These are phyloP conservation scores for Troides aeacus DNA, from an alignment of 2,888 invertebrate genomes.

Conservation along the genomic window DNA sequence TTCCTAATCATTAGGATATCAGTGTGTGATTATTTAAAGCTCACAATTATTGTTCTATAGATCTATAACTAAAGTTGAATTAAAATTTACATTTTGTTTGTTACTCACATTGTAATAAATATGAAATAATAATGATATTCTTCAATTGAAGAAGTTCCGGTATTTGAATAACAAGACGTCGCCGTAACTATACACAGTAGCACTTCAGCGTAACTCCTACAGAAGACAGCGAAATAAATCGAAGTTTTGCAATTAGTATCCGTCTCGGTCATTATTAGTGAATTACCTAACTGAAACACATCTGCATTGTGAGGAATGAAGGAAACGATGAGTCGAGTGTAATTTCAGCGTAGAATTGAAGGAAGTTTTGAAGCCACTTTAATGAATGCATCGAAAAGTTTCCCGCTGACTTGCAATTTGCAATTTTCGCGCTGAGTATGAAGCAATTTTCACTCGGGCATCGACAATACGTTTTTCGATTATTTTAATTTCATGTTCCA, in stretches of 20 bases:
- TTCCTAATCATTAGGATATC: too few relatives aligned
- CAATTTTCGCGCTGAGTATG: conserved; percentile 46
- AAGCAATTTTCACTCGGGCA: conserved; percentile 39
- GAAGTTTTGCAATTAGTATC: conserved; percentile 18
- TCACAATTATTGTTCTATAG: too few relatives aligned
- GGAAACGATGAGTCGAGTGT: conserved; percentile 45
- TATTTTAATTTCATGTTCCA: conserved; percentile 29
- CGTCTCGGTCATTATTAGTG: conserved; percentile 26
- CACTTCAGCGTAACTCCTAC: not conserved
- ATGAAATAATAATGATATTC: too few relatives aligned
- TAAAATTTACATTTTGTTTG: too few relatives aligned
- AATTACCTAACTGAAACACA: conserved; percentile 31
- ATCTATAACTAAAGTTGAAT: too few relatives aligned
- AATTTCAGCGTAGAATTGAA: conserved; percentile 57
- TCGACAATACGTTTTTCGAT: conserved; percentile 31
- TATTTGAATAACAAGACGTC: not conserved
- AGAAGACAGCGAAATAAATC: conserved; percentile 9
- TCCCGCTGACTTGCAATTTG: conserved; percentile 57
- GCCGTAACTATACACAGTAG: not conserved
- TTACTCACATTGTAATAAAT: too few relatives aligned
- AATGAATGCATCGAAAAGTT: conserved; percentile 69
- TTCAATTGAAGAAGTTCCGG: too few relatives aligned
- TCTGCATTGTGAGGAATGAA: conserved; percentile 39
- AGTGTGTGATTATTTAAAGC: too few relatives aligned
- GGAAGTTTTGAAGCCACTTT: conserved; percentile 58